Conservation (phyloP, 2,113 vertebrate genomes). For the Macquaria ambigua region DNA sequence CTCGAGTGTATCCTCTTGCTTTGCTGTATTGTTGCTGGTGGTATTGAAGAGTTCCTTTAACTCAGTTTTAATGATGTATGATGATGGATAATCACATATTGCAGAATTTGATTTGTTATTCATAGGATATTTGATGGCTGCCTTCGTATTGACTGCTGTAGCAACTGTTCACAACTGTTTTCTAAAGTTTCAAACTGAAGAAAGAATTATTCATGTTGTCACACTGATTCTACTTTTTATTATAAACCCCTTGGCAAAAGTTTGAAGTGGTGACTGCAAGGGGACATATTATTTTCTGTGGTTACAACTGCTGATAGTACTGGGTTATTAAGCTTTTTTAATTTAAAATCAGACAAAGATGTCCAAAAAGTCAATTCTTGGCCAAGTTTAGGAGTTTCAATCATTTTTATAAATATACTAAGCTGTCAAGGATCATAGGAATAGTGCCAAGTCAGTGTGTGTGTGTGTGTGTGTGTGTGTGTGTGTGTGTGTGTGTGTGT, state of each 20-base stretch:
- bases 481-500: constrained; percentile 27
- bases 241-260: background rate
- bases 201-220: background rate
- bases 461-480: constrained; percentile 29
- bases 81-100: constrained; percentile 4
- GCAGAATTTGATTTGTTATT: constrained; percentile 34
- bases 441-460: constrained; percentile 29
- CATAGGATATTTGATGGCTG: constrained; percentile 2
- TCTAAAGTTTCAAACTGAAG: background rate
- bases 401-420: constrained; percentile 36
- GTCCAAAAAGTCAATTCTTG: background rate
- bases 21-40: background rate
- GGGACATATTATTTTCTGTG: background rate
- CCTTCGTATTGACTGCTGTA: constrained; percentile 7
- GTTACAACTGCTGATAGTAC: background rate
- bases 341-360: background rate
- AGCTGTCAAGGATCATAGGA: constrained; percentile 47
- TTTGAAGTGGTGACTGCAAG: background rate
- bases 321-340: background rate
- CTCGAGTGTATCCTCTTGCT: constrained; percentile 5
- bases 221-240: background rate
- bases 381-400: constrained; percentile 19
- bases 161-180: constrained; percentile 15
- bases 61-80: constrained; percentile 14
- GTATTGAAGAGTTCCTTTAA: background rate